A percentile compares a stretch with the other conserved stretches of the same genome.
Conservation (phyloP, 2,888 invertebrate genomes). For the Dorcus parallelipipedus region DNA sequence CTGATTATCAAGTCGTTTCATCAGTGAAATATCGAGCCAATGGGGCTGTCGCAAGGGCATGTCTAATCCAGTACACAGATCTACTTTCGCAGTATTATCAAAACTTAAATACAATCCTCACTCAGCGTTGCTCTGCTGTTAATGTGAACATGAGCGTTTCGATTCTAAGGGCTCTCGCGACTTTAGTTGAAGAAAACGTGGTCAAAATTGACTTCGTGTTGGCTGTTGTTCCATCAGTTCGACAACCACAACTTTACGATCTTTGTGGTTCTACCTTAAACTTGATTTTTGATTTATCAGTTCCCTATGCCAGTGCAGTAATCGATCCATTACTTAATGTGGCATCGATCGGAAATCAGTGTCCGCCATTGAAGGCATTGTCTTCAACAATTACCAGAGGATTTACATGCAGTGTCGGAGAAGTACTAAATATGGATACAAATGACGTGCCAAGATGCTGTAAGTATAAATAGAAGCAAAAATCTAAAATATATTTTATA, state of each 20-base stretch:
- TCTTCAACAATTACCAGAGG: slow-evolving; percentile 82
- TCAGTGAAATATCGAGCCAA: slow-evolving; percentile 84
- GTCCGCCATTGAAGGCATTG: slow-evolving; percentile 85
- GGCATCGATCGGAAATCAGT: slow-evolving; percentile 86
- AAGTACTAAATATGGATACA: slow-evolving; percentile 90
- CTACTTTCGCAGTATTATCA: slow-evolving; percentile 76
- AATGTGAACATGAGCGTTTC: slow-evolving; percentile 94
- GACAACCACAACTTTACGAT: slow-evolving; percentile 89
- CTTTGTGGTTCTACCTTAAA: slow-evolving; percentile 91
- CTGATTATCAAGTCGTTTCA: slow-evolving; percentile 88
- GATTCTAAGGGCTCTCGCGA: slow-evolving; percentile 78
- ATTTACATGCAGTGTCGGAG: slow-evolving; percentile 90
- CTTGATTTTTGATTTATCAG: slow-evolving; percentile 89
- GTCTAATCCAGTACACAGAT: slow-evolving; percentile 82
- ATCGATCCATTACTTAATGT: slow-evolving; percentile 87
- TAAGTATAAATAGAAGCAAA: slow-evolving; percentile 52
- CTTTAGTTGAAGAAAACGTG: slow-evolving; percentile 79
- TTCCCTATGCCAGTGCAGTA: slow-evolving; percentile 86
- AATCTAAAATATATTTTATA: background rate
- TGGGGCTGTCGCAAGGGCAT: slow-evolving; percentile 81
- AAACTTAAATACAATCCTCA: slow-evolving; percentile 75
- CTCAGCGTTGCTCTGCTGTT: slow-evolving; percentile 90
- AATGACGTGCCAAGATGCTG: slow-evolving; percentile 89
- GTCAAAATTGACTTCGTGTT: slow-evolving; percentile 87
- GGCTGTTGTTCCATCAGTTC: slow-evolving; percentile 81